Conservation (phyloP, 2,888 invertebrate genomes). For the Pogonocherus hispidulus region DNA sequence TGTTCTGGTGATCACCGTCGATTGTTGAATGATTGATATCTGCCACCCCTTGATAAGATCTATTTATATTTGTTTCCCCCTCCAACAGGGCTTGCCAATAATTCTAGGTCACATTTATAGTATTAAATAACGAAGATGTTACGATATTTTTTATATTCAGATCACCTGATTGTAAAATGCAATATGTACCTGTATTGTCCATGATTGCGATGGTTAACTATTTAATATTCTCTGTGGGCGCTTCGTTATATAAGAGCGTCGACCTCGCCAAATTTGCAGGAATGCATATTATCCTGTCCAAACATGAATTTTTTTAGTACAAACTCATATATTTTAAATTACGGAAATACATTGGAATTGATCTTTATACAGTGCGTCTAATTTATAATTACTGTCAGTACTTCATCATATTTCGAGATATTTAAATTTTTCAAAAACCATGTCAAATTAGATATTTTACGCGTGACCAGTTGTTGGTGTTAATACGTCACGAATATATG, state of each 20-base stretch:
- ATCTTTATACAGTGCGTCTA: too few relatives aligned
- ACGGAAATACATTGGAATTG: too few relatives aligned
- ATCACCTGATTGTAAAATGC: background rate
- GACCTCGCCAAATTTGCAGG: background rate
- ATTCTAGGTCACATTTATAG: conserved; percentile 16
- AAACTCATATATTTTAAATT: too few relatives aligned
- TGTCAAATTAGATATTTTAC: too few relatives aligned
- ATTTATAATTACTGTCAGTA: too few relatives aligned
- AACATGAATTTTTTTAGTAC: too few relatives aligned
- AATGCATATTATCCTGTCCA: background rate
- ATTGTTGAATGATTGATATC: background rate
- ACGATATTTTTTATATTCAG: conserved; percentile 16
- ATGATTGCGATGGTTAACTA: background rate
- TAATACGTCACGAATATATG: too few relatives aligned
- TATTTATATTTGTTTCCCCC: conserved; percentile 25
- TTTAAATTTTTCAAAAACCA: too few relatives aligned
- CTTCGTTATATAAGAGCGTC: background rate
- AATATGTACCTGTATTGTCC: background rate
- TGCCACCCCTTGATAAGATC: background rate
- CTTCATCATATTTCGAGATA: too few relatives aligned
- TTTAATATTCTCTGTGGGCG: background rate
- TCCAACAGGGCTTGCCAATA: background rate
- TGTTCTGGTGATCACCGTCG: background rate
- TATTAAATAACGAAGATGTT: conserved; percentile 14
- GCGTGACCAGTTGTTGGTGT: too few relatives aligned